A percentile compares a stretch with the other conserved stretches of the same genome.
phyloP scores from a whole-genome alignment of 1,140 invertebrate genomes.

The Wiebesia pumilae region DNA sequence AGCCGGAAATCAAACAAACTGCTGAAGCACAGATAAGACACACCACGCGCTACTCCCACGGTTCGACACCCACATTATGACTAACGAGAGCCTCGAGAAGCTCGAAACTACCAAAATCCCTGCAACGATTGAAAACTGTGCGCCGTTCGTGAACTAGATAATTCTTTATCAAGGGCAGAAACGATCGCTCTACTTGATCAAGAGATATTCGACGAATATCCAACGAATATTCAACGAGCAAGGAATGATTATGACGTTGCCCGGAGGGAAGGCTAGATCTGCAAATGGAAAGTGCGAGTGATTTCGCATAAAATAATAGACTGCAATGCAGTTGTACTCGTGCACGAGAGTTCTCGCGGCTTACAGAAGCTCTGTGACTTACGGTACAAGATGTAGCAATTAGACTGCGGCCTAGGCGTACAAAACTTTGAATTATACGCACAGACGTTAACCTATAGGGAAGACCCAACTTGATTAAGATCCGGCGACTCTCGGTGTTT shows the following conservation, averaged over 20 bases:
- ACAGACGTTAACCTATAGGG: constrained; percentile 34
- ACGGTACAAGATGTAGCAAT: constrained; percentile 70
- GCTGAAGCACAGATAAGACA: constrained; percentile 56
- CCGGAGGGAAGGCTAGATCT: too few species aligned
- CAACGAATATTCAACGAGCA: too few species aligned
- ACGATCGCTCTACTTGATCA: too few species aligned
- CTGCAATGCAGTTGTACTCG: constrained; percentile 38
- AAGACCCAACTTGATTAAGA: constrained; percentile 48
- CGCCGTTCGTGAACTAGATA: neutral
- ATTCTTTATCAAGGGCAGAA: neutral
- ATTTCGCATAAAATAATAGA: neutral
- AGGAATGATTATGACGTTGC: too few species aligned
- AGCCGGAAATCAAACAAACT: constrained; percentile 72
- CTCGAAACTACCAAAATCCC: neutral
- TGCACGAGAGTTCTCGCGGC: constrained; percentile 59
- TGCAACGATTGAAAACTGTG: neutral
- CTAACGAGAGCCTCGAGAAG: neutral
- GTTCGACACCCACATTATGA: neutral
- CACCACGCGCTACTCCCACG: neutral
- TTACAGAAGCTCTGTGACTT: constrained; percentile 56
- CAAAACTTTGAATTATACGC: constrained; percentile 72
- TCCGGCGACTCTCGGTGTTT: constrained; percentile 43
- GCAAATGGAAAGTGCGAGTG: neutral
- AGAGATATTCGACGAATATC: too few species aligned
- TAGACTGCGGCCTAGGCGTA: constrained; percentile 65